Base-by-base conservation (phyloP, 2,888 invertebrate genomes). In the Pteria penguin region DNA sequence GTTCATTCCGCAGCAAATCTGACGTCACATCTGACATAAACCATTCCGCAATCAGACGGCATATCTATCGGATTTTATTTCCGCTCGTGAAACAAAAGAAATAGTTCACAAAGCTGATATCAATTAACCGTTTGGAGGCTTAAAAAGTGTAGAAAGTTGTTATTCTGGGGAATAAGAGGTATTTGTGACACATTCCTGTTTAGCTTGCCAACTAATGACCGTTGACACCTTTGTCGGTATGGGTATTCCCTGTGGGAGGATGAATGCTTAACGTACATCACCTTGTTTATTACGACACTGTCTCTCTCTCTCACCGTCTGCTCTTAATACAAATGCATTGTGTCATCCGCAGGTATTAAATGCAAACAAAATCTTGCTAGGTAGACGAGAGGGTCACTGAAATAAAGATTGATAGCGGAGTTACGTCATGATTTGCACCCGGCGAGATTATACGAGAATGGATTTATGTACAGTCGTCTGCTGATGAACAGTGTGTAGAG, bases 381-480 rank as follows among this genome's bases (percentile, higher is more conserved):
- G 60, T 60, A 60, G 27, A 24, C 27, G 60, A 26, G 60, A 60
- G 27, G 60, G 60, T 60, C 60, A 60, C 60, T 27, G 4, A 24
- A 60, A 60, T 60, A 27, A 60, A 26, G 60, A 60, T 60, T 60
- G 60, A 60, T 60, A 60, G 27, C 60, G 4, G 27, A 60, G 26
- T 60, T 60, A 60, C 60, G 24, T 60, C 24, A 60, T 29, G 14
- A 26, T 60, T 26, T 26, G 60, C 27, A 60, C 60, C 60, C 60
- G 26, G 27, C 26, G 27, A 26, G 27, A 60, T 11, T 26, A 29
- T 26, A 60, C 18, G 60, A 26, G 60, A 60, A 26, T 60, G 60
- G 27, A 22, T 26, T 8, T 11, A 60, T 26, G 18, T n/a, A 45
- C 45, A 45, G 45, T 45, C 18, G 45, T 45, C 45, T 8, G 8